Conservation (phyloP, 1,140 invertebrate species). For the Trinorchestia longiramus region DNA sequence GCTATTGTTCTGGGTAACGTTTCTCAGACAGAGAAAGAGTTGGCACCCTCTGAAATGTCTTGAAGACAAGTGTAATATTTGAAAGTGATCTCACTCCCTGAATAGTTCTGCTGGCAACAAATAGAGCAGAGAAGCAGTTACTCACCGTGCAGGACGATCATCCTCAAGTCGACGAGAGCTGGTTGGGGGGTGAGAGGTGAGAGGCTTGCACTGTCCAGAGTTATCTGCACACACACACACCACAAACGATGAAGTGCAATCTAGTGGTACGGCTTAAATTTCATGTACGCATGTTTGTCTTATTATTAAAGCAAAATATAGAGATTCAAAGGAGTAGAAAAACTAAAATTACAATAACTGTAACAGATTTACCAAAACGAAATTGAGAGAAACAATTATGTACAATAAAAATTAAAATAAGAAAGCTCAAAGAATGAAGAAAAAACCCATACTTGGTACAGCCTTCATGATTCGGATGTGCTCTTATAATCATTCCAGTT, state of each 20-base stretch:
- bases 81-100: neutral
- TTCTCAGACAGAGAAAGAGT: neutral
- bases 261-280: neutral
- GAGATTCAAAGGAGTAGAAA: neutral
- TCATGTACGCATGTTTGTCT: neutral
- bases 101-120: neutral
- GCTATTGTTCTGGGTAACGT: neutral
- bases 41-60: neutral
- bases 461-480: neutral
- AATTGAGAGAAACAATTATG: neutral
- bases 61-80: neutral
- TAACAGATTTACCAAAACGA: neutral
- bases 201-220: neutral
- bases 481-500: neutral
- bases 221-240: neutral
- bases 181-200: neutral
- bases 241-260: neutral
- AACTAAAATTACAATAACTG: neutral
- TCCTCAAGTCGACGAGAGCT: neutral
- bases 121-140: neutral
- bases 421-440: neutral
- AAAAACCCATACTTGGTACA: neutral
- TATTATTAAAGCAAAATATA: neutral
- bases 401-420: neutral
- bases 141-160: neutral